These are phyloP conservation scores for Teleiodes luculella DNA, from an alignment of 2,888 invertebrate species.

Conservation along the genomic window DNA sequence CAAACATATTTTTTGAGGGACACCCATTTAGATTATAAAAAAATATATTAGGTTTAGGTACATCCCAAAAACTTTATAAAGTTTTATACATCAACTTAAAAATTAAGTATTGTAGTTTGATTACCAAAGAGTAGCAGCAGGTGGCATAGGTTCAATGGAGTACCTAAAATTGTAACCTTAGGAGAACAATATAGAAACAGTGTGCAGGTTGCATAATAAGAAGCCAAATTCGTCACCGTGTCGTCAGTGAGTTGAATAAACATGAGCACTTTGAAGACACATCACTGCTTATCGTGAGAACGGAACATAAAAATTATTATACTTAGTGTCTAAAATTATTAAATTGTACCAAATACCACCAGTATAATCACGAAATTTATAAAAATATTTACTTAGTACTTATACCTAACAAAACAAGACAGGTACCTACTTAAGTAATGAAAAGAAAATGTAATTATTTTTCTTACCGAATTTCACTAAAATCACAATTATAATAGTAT, in stretches of 20 bases:
- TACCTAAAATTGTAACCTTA: slow-evolving; percentile 29
- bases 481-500: too few relatives aligned
- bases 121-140: background rate
- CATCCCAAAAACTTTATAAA: background rate
- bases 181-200: slow-evolving; percentile 14
- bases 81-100: background rate
- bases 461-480: too few relatives aligned
- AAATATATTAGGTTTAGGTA: too few relatives aligned
- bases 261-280: slow-evolving; percentile 22
- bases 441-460: too few relatives aligned
- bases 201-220: slow-evolving; percentile 27
- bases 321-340: too few relatives aligned
- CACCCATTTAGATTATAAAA: too few relatives aligned
- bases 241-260: slow-evolving; percentile 26
- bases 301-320: background rate
- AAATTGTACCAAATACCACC: too few relatives aligned
- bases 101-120: background rate
- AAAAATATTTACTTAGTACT: too few relatives aligned
- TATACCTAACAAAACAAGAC: too few relatives aligned
- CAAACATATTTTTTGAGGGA: too few relatives aligned
- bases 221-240: slow-evolving; percentile 25
- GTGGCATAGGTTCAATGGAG: slow-evolving; percentile 11
- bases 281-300: slow-evolving; percentile 26
- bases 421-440: too few relatives aligned
- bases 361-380: too few relatives aligned